Conservation (phyloP, 2,113 vertebrate genomes). For the Laticauda laticaudata region DNA sequence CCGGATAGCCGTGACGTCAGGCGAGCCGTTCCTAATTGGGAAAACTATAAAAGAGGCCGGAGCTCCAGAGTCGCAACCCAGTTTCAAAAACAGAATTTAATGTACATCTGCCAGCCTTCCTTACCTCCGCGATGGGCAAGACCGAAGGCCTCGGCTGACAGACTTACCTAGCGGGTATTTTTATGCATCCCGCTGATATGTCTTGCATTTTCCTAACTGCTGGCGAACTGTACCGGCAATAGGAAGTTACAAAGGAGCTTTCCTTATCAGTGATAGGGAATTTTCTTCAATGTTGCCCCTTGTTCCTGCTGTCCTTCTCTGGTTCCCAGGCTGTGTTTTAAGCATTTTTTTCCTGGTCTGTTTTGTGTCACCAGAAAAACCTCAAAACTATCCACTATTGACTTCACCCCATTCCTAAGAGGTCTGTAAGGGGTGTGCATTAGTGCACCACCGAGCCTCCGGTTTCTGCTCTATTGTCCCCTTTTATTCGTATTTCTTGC, state of each 20-base stretch:
- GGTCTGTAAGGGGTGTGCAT: no score
- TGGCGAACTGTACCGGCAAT: no score
- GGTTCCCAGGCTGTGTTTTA: neutral
- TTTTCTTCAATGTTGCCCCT: neutral
- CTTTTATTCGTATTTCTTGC: no score
- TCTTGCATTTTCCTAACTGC: neutral
- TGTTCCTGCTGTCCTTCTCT: neutral
- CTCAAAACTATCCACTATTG: no score
- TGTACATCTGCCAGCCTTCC: neutral
- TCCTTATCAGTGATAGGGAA: neutral
- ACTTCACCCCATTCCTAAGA: no score
- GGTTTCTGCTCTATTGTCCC: no score
- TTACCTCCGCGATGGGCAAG: neutral
- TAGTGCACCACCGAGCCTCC: no score
- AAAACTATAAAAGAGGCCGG: constrained; percentile 50
- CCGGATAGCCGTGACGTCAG: constrained; percentile 86
- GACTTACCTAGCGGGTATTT: neutral
- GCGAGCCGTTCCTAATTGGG: constrained; percentile 72
- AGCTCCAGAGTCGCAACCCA: constrained; percentile 29
- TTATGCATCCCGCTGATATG: neutral
- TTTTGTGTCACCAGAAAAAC: neutral
- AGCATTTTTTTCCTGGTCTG: neutral
- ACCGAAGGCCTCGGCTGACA: neutral
- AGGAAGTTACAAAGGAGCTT: neutral
- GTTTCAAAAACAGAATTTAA: constrained; percentile 9